Conservation (phyloP, 2,888 invertebrate genomes). For the Drymonia ruficornis region DNA sequence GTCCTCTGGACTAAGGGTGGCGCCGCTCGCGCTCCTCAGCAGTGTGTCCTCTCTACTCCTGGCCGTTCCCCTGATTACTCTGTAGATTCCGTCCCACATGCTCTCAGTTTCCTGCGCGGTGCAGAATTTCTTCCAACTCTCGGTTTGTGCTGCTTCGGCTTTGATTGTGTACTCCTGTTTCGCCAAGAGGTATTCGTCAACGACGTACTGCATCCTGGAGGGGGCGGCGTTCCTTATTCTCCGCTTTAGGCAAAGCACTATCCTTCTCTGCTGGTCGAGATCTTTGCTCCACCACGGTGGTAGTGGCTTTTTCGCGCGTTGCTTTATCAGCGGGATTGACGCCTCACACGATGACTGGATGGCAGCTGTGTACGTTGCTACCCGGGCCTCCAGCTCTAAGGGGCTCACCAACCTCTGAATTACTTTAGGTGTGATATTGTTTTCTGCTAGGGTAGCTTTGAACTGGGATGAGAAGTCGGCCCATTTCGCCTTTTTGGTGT, state of each 20-base stretch:
- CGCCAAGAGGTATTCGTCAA: neutral
- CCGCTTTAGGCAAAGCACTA: neutral
- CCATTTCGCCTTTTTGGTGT: conserved; percentile 28
- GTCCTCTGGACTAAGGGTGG: neutral
- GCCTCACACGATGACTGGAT: neutral
- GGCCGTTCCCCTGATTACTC: neutral
- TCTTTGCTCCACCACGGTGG: neutral
- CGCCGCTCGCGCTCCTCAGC: neutral
- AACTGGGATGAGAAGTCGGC: conserved; percentile 4
- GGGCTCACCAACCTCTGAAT: neutral
- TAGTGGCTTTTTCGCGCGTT: neutral
- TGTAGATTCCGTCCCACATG: too few species aligned
- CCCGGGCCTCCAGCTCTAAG: neutral
- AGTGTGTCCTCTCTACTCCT: neutral
- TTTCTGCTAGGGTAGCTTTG: neutral
- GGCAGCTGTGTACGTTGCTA: neutral
- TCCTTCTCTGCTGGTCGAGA: neutral
- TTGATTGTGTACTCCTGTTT: neutral
- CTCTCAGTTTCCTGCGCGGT: neutral
- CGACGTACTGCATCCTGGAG: neutral
- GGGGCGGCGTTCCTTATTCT: conserved; percentile 3
- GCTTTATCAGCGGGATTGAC: neutral
- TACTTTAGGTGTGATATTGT: neutral
- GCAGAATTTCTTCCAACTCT: neutral
- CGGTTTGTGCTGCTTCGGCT: too few species aligned